Conservation (phyloP, 2,113 vertebrate species). For the Lagopus muta region DNA sequence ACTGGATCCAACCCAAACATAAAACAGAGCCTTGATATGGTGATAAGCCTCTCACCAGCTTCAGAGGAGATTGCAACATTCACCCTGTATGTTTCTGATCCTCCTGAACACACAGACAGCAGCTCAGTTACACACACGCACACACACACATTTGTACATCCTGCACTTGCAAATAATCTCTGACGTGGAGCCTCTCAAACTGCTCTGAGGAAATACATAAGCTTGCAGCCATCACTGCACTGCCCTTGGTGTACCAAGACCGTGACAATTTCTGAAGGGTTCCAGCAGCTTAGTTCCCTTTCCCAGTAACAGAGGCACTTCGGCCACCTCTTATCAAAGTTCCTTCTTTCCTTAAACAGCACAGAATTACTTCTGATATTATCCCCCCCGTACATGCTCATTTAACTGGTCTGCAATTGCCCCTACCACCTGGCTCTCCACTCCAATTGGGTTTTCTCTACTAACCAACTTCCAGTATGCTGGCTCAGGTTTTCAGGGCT, state of each 20-base stretch:
- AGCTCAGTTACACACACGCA: not conserved
- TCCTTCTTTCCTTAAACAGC: not conserved
- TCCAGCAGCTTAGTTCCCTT: not conserved
- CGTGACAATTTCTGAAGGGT: not conserved
- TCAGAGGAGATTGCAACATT: not conserved
- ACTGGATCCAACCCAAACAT: constrained; percentile 9
- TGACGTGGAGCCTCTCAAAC: not conserved
- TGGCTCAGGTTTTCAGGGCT: not conserved
- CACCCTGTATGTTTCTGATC: not conserved
- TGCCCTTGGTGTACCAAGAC: not conserved
- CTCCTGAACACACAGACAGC: not conserved
- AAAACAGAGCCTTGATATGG: not conserved
- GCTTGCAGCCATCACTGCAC: not conserved
- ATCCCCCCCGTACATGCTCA: not conserved
- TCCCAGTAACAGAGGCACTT: not conserved
- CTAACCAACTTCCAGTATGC: not conserved
- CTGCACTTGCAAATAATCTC: not conserved
- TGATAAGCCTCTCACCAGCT: not conserved
- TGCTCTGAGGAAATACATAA: not conserved
- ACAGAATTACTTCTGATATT: constrained; percentile 27
- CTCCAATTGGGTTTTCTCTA: not conserved
- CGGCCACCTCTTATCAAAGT: not conserved
- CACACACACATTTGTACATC: not conserved
- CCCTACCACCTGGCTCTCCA: not conserved
- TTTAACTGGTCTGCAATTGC: not conserved